A percentile compares a stretch with the other conserved stretches of the same genome.
phyloP scores from a whole-genome alignment of 2,113 vertebrate species.

The Fulica atra region DNA sequence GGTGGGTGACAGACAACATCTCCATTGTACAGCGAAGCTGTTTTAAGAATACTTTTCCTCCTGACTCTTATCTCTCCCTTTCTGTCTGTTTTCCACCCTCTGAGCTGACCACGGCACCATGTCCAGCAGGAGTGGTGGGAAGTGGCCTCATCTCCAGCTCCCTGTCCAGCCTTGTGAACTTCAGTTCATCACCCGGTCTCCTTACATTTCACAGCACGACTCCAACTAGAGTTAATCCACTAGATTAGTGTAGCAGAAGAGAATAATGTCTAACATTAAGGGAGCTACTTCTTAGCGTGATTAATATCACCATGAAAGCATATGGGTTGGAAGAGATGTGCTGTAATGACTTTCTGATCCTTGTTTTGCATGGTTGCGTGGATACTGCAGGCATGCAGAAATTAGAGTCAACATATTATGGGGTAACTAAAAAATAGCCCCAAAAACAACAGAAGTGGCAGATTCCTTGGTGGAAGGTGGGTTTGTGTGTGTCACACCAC shows the following conservation, averaged over 20 bases:
- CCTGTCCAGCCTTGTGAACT: not conserved
- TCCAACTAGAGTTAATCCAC: not conserved
- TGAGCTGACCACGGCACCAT: rapidly evolving
- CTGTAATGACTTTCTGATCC: not conserved
- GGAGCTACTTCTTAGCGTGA: not conserved
- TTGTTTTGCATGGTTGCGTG: not conserved
- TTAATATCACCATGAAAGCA: not conserved
- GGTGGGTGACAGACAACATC: constrained; percentile 26
- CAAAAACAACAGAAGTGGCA: not conserved
- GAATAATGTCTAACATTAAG: not conserved
- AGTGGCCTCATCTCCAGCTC: not conserved
- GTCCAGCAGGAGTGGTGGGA: not conserved
- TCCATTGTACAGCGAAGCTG: not conserved
- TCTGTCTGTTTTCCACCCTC: rapidly evolving
- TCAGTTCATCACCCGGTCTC: not conserved
- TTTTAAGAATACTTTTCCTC: not conserved
- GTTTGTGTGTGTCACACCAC: rapidly evolving
- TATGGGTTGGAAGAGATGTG: not conserved
- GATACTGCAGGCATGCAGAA: not conserved
- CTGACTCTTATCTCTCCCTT: not conserved
- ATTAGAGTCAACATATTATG: not conserved
- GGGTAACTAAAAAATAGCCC: not conserved
- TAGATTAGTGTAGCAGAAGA: constrained; percentile 16
- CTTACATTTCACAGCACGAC: not conserved
- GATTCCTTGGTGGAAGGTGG: not conserved